Conservation (phyloP, 2,888 invertebrate genomes). For the Masnerella sp. region DNA sequence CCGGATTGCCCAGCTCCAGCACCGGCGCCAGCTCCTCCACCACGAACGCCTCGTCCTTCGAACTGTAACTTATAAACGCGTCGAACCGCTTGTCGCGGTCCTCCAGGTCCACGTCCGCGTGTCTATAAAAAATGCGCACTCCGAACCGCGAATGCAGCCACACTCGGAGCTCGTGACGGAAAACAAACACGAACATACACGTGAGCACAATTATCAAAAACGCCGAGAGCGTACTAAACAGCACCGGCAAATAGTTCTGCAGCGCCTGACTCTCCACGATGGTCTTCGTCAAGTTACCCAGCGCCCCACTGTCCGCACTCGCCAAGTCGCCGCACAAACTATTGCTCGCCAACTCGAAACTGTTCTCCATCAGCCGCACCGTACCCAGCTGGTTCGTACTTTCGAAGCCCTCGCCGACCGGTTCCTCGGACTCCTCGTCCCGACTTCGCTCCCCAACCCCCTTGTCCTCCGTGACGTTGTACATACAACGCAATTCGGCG, state of each 20-base stretch:
- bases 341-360: constrained; percentile 78
- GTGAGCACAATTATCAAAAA: constrained; percentile 84
- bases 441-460: no score
- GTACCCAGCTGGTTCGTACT: constrained; percentile 36
- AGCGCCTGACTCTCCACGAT: constrained; percentile 85
- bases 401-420: constrained; percentile 71
- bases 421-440: constrained; percentile 79
- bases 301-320: constrained; percentile 84
- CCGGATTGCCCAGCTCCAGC: constrained; percentile 90
- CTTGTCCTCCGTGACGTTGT: constrained; percentile 80
- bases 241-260: constrained; percentile 86
- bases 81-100: constrained; percentile 89
- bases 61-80: constrained; percentile 96
- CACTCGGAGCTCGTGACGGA: constrained; percentile 87
- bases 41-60: constrained; percentile 94
- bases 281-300: constrained; percentile 86
- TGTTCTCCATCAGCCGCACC: constrained; percentile 33
- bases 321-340: constrained; percentile 83
- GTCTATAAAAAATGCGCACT: constrained; percentile 85
- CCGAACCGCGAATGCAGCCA: constrained; percentile 90
- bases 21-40: constrained; percentile 93
- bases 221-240: constrained; percentile 84
- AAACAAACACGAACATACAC: constrained; percentile 85
- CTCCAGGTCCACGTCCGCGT: constrained; percentile 85
- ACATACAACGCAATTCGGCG: constrained; percentile 83